Evolutionary conservation across 2,888 invertebrate genomes (phyloP).

Genomic region (Eupeodes luniger): DNA sequence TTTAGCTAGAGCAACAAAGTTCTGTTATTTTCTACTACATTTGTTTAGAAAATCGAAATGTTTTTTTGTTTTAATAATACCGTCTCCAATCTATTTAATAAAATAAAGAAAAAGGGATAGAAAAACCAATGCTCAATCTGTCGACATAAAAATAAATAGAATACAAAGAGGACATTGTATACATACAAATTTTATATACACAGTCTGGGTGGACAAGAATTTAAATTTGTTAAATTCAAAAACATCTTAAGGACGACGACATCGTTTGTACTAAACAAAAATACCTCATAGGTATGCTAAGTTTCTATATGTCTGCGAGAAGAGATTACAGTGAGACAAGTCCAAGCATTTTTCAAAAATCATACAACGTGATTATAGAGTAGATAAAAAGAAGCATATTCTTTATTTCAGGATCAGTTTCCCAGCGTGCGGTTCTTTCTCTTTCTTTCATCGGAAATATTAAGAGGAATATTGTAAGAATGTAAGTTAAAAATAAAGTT

Average conservation of each 20-base stretch:
- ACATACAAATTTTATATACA: slow-evolving; percentile 10
- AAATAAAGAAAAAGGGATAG: slow-evolving; percentile 18
- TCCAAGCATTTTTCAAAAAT: too few relatives aligned
- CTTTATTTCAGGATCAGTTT: too few relatives aligned
- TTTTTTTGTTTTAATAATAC: slow-evolving; percentile 30
- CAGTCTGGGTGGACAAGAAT: slow-evolving; percentile 50
- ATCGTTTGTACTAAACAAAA: background rate
- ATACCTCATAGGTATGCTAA: background rate
- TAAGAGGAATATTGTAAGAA: too few relatives aligned
- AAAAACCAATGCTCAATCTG: slow-evolving; percentile 59
- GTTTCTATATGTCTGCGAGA: too few relatives aligned
- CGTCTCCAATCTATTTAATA: background rate
- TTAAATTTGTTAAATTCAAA: slow-evolving; percentile 57
- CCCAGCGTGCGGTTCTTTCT: too few relatives aligned
- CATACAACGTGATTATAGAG: too few relatives aligned
- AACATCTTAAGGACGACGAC: slow-evolving; percentile 16
- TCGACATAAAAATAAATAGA: slow-evolving; percentile 34
- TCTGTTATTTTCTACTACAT: slow-evolving; percentile 50
- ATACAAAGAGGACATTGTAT: slow-evolving; percentile 1
- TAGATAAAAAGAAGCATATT: too few relatives aligned
- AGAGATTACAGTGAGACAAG: too few relatives aligned
- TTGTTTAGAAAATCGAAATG: slow-evolving; percentile 43
- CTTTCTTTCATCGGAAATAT: too few relatives aligned
- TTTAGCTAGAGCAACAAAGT: background rate
- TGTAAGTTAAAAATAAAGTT: too few relatives aligned